Conservation (phyloP, 2,113 vertebrate species). For the Symphodus melops region DNA sequence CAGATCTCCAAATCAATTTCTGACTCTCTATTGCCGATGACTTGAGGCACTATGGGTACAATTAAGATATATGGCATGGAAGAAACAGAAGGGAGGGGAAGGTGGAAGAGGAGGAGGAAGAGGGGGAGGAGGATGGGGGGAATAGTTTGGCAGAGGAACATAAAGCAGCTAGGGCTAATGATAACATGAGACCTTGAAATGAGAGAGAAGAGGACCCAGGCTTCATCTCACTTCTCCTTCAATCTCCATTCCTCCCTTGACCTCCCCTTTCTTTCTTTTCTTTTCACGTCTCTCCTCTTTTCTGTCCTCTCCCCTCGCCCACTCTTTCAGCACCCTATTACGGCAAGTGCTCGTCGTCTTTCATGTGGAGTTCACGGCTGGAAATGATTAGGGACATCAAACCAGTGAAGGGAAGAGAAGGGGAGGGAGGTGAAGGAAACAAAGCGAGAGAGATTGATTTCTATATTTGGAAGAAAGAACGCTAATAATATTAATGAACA, state of each 20-base stretch:
- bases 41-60: slow-evolving; percentile 56
- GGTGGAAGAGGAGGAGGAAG: slow-evolving; percentile 16
- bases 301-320: slow-evolving; percentile 53
- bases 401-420: slow-evolving; percentile 53
- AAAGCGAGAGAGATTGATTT: slow-evolving; percentile 58
- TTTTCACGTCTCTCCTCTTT: slow-evolving; percentile 29
- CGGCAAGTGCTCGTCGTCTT: slow-evolving; percentile 77
- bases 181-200: slow-evolving; percentile 74
- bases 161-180: slow-evolving; percentile 64
- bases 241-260: slow-evolving; percentile 70
- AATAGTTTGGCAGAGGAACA: slow-evolving; percentile 70
- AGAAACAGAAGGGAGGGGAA: slow-evolving; percentile 30
- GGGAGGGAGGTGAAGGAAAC: slow-evolving; percentile 59
- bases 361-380: slow-evolving; percentile 80
- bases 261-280: slow-evolving; percentile 54
- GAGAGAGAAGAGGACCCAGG: slow-evolving; percentile 40
- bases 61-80: slow-evolving; percentile 66
- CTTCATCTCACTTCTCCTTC: slow-evolving; percentile 54
- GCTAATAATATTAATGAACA: slow-evolving; percentile 63
- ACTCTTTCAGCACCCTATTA: slow-evolving; percentile 78
- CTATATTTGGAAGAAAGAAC: slow-evolving; percentile 78
- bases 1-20: slow-evolving; percentile 61
- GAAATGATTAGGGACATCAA: slow-evolving; percentile 80
- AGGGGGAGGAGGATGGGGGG: slow-evolving; percentile 1
- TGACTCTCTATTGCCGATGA: slow-evolving; percentile 50